Base-by-base conservation (phyloP, 1,140 invertebrate species). In the Brachystomella parvula region DNA sequence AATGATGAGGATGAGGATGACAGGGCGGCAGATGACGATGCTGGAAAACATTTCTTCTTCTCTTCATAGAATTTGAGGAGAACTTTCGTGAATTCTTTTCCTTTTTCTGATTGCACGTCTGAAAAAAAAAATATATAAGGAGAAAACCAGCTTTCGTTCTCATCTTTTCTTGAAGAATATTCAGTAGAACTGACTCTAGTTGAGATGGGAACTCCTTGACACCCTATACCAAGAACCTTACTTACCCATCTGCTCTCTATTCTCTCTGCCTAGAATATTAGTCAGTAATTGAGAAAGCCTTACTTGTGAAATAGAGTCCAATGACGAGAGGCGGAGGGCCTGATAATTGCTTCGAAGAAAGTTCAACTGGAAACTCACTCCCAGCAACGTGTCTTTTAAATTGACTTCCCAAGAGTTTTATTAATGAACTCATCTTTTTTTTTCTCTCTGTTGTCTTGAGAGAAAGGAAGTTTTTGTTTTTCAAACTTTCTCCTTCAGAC, bases 271-370 rank as follows among this genome's bases (percentile, higher is more conserved):
- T 53, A 26, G 21, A 53, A 26, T 59, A 29, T 15, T 59, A 12
- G 17, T 21, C n/a, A 44, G 24, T 28, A 15, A 21, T 31, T 9
- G 3, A 31, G 31, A 6, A 26, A 29, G 21, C 21, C 31, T 66
- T 66, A 66, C 65, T 59, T 35, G 59, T n/a, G 33, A 66, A 66
- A 24, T 66, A 66, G 47, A 66, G 59, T 44, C 53, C 65, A n/a
- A 66, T 1, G 29, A 32, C 56, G 31, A 39, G 30, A 21, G 44
- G 19, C 19, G 29, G 49, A 29, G 49, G 31, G n/a, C n/a, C 21
- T 6, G 49, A 15, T 26, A 53, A 15, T 53, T 53, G 49, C 49
- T 53, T 26, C 49, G 12, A 6, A 19, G 49, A 19, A 49, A 66
- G 47, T 29, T 66, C 58, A 19, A 61, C 29, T 2, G 60, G 29